Base-by-base conservation (phyloP, 2,888 invertebrate species). In the Xylota sylvarum region DNA sequence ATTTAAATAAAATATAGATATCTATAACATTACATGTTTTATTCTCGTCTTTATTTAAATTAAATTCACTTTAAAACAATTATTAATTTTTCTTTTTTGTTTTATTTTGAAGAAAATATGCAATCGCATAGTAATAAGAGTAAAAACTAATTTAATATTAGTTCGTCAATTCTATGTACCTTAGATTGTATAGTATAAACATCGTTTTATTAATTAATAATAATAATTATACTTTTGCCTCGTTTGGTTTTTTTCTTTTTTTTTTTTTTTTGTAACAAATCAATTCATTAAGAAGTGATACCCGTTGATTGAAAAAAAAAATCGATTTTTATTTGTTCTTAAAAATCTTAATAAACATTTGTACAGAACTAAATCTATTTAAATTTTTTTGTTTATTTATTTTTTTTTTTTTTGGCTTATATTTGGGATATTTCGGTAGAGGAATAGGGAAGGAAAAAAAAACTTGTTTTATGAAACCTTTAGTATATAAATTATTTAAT, bases 81-180 rank as follows among this genome's bases (percentile, higher is more conserved):
- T 40, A 46, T 73, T 40, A 27, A 37, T 14, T 55, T 2, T 56
- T 17, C 27, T 58, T 35, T 64, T 52, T 52, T 65, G 37, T 37
- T 60, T 70, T 62, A 64, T 35, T 19, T 70, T 58, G 40, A 70
- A 74, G 40, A 62, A 67, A 35, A 50, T 43, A 73, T 78, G 79
- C 79, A 64, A 32, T 62, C 50, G 70, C 60, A 69, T 58, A 80
- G 43, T 50, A 80, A 70, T 58, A 64, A 76, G 76, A 80, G 60
- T 70, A 80, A 64, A 78, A 79, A 81, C 81, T 81, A 72, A 48
- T 80, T 62, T 56, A 67, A 76, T 74, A 67, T 74, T 76, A 81
- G 80, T 67, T 70, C 32, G 48, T 69, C 69, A 62, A 69, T 72
- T 72, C 64, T 79, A 64, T 72, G 70, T 62, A 76, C 52, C 69